Base-by-base conservation (phyloP, 2,113 vertebrate species). In the Marmota flaviventris region DNA sequence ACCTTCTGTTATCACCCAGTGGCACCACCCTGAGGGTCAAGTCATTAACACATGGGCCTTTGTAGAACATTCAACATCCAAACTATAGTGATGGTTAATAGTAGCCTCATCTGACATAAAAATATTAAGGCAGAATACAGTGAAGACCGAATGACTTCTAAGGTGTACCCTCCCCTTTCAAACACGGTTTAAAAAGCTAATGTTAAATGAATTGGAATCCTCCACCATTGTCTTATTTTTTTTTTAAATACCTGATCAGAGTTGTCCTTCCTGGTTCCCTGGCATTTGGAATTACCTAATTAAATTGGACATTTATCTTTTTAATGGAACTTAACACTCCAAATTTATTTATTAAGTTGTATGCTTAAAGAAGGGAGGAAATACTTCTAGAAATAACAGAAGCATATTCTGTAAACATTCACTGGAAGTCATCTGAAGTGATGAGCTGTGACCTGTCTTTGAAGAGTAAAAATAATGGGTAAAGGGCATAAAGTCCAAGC, bases 261-360 rank as follows among this genome's bases (percentile, higher is more conserved):
- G 24, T 58, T 79, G 48, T 92, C 48, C 17, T 85, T 90, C 58
- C 56, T 72, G 51, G 16, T 77, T 61, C 34, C 34, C 34, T 73
- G 72, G 11, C 1, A 24, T 91, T 61, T 91, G 48, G 32, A 94
- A 67, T 53, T 45, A 88, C 5, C 82, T 51, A 27, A 72, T 45
- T 93, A 85, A 90, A 69, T 89, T 93, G 72, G 58, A 82, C n/a
- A 25, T 34, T 81, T 82, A 34, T 22, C 2, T 77, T 63, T 95
- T 89, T 42, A 70, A 58, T 29, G 85, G 39, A 63, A 84, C 12
- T 72, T 88, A 77, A 32, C 5, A 20, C 4, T 92, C 5, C 45
- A 34, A 53, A 79, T 73, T 76, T 25, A 13, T 70, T 81, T 77
- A 58, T 63, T 85, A 89, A 92, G 63, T 85, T 27, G 77, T 82